Conservation (phyloP, 2,888 invertebrate genomes). For the Sepioteuthis lessoniana region DNA sequence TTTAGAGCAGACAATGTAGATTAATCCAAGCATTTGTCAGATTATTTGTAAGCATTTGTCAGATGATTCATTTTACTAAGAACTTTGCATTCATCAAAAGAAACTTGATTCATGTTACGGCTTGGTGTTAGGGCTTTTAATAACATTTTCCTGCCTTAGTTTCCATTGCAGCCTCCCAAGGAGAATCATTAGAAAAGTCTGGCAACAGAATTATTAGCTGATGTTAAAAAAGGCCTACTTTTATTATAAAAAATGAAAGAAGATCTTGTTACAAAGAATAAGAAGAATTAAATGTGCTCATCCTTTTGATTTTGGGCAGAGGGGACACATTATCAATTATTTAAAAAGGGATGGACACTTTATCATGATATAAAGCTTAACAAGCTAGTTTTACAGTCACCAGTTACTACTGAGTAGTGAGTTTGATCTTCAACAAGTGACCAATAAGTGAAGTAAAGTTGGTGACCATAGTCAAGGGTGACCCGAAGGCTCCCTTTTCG, state of each 20-base stretch:
- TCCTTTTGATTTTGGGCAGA: not conserved
- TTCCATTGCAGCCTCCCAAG: not conserved
- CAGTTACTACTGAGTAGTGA: no score
- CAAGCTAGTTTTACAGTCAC: no score
- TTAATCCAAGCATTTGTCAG: not conserved
- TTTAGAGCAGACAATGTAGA: not conserved
- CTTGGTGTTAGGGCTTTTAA: not conserved
- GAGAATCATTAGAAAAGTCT: not conserved
- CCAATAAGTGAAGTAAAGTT: no score
- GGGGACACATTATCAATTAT: no score
- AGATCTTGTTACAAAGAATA: not conserved
- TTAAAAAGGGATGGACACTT: no score
- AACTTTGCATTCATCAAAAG: not conserved
- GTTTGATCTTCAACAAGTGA: no score
- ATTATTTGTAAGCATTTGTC: not conserved
- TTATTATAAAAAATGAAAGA: not conserved
- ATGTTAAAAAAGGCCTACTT: not conserved
- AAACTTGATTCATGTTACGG: not conserved
- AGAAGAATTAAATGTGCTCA: not conserved
- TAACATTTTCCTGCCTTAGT: not conserved
- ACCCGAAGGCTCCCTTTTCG: no score
- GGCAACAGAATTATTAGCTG: no score
- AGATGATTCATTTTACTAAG: not conserved
- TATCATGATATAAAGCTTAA: no score
- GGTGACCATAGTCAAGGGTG: no score